These are phyloP conservation scores for Astyanax mexicanus DNA, from an alignment of 2,797 vertebrate genomes.

Conservation along the genomic window DNA sequence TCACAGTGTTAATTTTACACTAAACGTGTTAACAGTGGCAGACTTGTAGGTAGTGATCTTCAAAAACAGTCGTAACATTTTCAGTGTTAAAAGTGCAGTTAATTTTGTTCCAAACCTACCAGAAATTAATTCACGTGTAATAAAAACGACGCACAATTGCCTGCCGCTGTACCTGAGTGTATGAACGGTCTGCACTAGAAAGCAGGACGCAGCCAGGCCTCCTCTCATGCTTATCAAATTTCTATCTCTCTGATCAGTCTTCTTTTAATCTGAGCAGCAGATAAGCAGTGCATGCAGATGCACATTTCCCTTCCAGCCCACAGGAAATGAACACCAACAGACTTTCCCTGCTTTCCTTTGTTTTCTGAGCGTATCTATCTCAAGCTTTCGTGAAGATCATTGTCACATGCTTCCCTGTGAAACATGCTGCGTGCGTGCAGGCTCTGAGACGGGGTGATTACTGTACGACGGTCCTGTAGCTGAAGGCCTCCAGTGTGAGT, in stretches of 20 bases:
- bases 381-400: not conserved
- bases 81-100: too few relatives aligned
- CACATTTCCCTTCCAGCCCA: conserved; percentile 17
- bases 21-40: too few relatives aligned
- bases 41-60: too few relatives aligned
- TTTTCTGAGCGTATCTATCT: not conserved
- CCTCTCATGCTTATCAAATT: not conserved
- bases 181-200: conserved; percentile 2
- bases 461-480: not conserved
- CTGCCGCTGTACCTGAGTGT: not conserved
- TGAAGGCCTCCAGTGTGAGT: not conserved
- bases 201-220: conserved; percentile 1
- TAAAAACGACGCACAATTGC: too few relatives aligned
- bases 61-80: too few relatives aligned
- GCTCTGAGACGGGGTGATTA: conserved; percentile 44
- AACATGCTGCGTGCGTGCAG: not conserved
- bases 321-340: not conserved
- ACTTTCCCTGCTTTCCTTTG: not conserved
- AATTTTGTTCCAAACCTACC: too few relatives aligned
- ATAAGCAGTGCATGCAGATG: not conserved
- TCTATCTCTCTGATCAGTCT: conserved; percentile 7
- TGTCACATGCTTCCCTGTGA: not conserved
- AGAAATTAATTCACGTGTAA: too few relatives aligned
- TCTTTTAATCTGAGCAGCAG: not conserved
- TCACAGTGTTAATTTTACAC: too few relatives aligned